Evolutionary conservation across 2,797 vertebrate genomes (phyloP).

Genomic region (Chromis chromis): DNA sequence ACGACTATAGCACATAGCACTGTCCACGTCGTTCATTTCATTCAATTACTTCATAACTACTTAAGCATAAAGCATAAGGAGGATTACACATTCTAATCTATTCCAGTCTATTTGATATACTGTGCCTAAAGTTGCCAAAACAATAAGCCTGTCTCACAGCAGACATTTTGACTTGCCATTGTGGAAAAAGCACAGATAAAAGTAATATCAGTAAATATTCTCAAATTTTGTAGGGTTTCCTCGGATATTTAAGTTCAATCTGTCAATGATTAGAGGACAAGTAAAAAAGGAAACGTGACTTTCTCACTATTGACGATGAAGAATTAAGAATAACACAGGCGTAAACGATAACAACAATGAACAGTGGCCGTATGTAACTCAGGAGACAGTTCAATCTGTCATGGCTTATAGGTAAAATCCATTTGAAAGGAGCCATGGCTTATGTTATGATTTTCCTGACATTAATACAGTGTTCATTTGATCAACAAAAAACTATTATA

Average conservation of each 20-base stretch:
- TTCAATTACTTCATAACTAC: not conserved
- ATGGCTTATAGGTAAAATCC: no score
- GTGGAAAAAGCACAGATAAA: conserved; percentile 6
- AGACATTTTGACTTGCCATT: not conserved
- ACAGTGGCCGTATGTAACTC: no score
- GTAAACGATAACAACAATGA: no score
- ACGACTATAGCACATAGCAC: not conserved
- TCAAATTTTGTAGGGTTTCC: not conserved
- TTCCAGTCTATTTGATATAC: not conserved
- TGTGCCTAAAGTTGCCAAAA: not conserved
- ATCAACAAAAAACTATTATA: no score
- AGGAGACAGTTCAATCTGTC: no score
- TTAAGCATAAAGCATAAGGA: not conserved
- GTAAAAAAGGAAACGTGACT: not conserved
- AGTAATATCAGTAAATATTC: conserved; percentile 10
- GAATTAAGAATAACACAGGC: not conserved
- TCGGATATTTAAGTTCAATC: not conserved
- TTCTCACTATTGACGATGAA: not conserved
- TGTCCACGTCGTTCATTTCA: not conserved
- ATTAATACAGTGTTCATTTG: no score
- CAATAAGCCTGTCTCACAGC: not conserved
- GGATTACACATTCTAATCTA: no score
- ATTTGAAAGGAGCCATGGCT: no score
- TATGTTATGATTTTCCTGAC: no score
- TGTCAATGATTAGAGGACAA: not conserved